These are phyloP conservation scores for Coleophora flavipennella DNA, from an alignment of 2,888 invertebrate genomes.

Conservation along the genomic window DNA sequence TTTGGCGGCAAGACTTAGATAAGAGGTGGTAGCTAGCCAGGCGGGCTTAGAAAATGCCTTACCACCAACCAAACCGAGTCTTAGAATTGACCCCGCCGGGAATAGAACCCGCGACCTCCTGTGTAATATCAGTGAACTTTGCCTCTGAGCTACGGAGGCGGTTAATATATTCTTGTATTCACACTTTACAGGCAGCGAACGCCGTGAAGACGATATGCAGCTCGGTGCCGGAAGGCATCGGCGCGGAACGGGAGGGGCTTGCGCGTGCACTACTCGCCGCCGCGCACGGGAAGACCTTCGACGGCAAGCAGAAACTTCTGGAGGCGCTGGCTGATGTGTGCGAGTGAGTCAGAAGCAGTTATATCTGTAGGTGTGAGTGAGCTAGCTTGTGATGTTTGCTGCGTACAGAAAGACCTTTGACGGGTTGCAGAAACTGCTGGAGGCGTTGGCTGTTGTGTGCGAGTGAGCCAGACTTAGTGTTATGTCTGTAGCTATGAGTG, in stretches of 20 bases:
- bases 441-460: constrained; percentile 85
- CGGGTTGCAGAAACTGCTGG: constrained; percentile 86
- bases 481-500: too few relatives aligned
- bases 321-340: constrained; percentile 84
- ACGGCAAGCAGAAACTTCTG: constrained; percentile 88
- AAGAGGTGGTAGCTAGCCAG: too few relatives aligned
- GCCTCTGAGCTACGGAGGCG: too few relatives aligned
- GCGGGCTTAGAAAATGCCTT: too few relatives aligned
- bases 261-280: constrained; percentile 79
- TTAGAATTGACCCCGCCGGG: too few relatives aligned
- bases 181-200: constrained; percentile 77
- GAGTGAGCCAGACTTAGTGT: constrained; percentile 66
- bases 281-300: constrained; percentile 88
- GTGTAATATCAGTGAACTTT: too few relatives aligned
- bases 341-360: constrained; percentile 67
- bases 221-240: constrained; percentile 74
- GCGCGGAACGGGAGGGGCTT: constrained; percentile 75
- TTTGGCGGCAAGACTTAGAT: too few relatives aligned
- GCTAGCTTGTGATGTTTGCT: too few relatives aligned
- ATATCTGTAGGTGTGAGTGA: too few relatives aligned
- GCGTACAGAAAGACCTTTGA: constrained; percentile 72
- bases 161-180: not conserved
- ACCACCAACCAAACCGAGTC: too few relatives aligned
- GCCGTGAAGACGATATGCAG: constrained; percentile 85
- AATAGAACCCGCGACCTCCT: too few relatives aligned